Base-by-base conservation (phyloP, 2,113 vertebrate genomes). In the Protobothrops mucrosquamatus region DNA sequence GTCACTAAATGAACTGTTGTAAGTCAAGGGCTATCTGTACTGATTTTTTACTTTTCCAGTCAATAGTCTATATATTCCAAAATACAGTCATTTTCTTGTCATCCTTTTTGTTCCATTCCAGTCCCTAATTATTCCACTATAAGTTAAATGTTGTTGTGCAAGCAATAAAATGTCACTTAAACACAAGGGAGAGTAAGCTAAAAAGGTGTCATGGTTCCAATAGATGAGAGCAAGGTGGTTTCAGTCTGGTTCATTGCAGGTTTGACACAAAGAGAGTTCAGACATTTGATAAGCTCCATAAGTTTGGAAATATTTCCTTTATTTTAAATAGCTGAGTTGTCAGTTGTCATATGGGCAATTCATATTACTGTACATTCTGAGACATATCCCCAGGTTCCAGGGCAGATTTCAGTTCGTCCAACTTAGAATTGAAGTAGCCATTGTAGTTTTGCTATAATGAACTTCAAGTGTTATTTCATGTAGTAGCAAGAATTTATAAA, bases 231-330 rank as follows among this genome's bases (percentile, higher is more conserved):
- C 46, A 48, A 48, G 6, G 6, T 48, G 46, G 46, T 5, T 48
- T 48, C 43, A 46, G 43, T 46, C 43, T 4, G 43, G 43, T 46
- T 46, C 43, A 46, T 46, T 46, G 43, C 43, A 46, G 43, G 43
- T 46, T 46, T 46, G 43, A 46, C 43, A 46, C 43, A 46, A 46
- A 4, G 10, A 10, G 46, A 87, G 12, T 34, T 39, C 81, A 51
- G 26, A 86, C 85, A 34, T 46, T 92, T 93, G 20, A 94, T 43
- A 56, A 22, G 81, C 92, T 92, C 94, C 93, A 92, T 94, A 94
- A 93, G 54, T 92, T 95, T 93, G 74, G 34, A 97, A 94, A 95
- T 88, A 5, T 92, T 61, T 93, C 61, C 23, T 89, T 92, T 90
- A 89, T 89, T 95, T 93, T 34, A 18, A 89, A 89, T 57, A 94